Base-by-base conservation (phyloP, 64 coral and sea anemone genomes). In the Cladopsammia gracilis region DNA sequence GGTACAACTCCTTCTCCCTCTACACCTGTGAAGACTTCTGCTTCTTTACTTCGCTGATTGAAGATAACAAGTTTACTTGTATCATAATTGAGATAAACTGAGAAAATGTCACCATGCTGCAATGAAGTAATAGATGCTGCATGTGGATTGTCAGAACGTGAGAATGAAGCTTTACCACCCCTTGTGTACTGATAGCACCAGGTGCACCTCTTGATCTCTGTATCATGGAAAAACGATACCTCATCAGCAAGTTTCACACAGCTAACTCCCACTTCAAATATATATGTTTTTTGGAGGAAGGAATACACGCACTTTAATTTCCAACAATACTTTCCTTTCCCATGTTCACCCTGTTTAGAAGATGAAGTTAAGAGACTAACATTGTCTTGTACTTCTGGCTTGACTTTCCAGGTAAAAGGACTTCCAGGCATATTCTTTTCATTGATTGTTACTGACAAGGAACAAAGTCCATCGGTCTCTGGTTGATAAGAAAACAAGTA, bases 401-500 rank as follows among this genome's bases (percentile, higher is more conserved):
- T 61, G 0, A 82, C 78, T 82, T 43, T 44, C 78, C 78, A 82
- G 0, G 25, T 82, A 58, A 82, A 82, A 62, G 78, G 78, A 82
- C 78, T 62, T 10, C 78, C 57, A 45, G 8, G 6, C 15, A 64
- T 19, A 45, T 46, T 2, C 42, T 62, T 0, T 18, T 12, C 78
- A 16, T 82, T 25, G 25, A 82, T 57, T 22, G 25, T 62, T 6
- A 82, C 24, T 59, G 58, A 45, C 0, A 82, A 5, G n/a, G 57
- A 62, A 22, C 78, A 82, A 82, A 62, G 0, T 18, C 78, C 78
- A 2, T 44, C 26, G 0, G 6, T 47, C 6, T 62, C 42, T 13
- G 78, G 78, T 59, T 2, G 7, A 62, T 62, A 82, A 1, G 25
- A 62, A n/a, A 82, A 82, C 3, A 43, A 20, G 46, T 64, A 82